Conservation (phyloP, 2,888 invertebrate genomes). For the Drosophila limbata region DNA sequence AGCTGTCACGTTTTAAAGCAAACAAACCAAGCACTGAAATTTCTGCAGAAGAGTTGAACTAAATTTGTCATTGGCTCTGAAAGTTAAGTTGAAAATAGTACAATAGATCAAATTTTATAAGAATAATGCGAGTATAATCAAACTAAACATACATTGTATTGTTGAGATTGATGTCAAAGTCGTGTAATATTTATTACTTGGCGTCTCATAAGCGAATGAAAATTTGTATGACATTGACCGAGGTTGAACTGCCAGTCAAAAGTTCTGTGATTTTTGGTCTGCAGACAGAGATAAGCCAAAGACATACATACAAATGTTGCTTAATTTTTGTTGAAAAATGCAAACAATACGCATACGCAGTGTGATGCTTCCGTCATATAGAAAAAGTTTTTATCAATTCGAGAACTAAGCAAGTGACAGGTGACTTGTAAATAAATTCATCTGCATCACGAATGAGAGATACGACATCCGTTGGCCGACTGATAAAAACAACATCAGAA, state of each 20-base stretch:
- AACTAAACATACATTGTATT: slow-evolving; percentile 14
- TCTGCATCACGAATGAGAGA: slow-evolving; percentile 60
- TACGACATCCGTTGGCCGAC: slow-evolving; percentile 23
- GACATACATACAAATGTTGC: slow-evolving; percentile 24
- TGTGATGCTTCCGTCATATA: slow-evolving; percentile 39
- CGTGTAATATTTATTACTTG: slow-evolving; percentile 22
- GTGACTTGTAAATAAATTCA: slow-evolving; percentile 41
- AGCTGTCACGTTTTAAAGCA: slow-evolving; percentile 1
- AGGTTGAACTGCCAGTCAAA: slow-evolving; percentile 21
- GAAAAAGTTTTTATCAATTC: slow-evolving; percentile 53
- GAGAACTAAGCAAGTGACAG: slow-evolving; percentile 15
- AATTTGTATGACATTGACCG: slow-evolving; percentile 55
- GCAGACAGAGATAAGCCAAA: slow-evolving; percentile 27
- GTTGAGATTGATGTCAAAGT: slow-evolving; percentile 20
- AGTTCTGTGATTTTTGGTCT: slow-evolving; percentile 1
- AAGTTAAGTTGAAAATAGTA: slow-evolving; percentile 14
- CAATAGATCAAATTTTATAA: slow-evolving; percentile 34
- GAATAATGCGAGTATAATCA: neutral
- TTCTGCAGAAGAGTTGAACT: slow-evolving; percentile 7
- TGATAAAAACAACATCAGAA: slow-evolving; percentile 20
- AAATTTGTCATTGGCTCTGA: neutral
- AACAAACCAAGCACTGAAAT: neutral
- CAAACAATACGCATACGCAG: slow-evolving; percentile 70
- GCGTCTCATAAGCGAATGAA: slow-evolving; percentile 20
- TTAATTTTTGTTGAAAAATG: slow-evolving; percentile 25